These are phyloP conservation scores for Trichonephila inaurata DNA, from an alignment of 1,140 invertebrate species.

Conservation along the genomic window DNA sequence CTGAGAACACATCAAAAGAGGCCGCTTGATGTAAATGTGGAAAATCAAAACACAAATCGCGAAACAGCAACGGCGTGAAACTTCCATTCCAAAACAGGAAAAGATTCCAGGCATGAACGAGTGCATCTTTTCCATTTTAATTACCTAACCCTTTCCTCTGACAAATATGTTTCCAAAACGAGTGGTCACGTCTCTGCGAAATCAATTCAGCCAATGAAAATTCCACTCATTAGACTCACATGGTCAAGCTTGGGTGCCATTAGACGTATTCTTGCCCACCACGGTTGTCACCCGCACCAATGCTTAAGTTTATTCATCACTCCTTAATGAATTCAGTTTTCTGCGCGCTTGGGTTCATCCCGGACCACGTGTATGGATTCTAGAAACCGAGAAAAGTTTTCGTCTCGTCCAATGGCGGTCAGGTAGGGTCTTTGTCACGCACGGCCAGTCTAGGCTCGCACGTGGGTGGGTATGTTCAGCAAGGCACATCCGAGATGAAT, in stretches of 20 bases:
- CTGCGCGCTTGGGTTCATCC: slow-evolving; percentile 38
- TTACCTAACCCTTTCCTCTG: slow-evolving; percentile 41
- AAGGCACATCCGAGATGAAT: not conserved
- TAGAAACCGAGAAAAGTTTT: slow-evolving; percentile 33
- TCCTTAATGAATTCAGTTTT: slow-evolving; percentile 56
- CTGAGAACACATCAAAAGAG: not conserved
- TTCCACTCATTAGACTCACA: slow-evolving; percentile 32
- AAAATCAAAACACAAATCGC: not conserved
- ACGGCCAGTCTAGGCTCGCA: not conserved
- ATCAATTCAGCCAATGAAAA: slow-evolving; percentile 42
- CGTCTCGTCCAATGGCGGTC: slow-evolving; percentile 29
- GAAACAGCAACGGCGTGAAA: not conserved
- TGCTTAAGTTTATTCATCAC: slow-evolving; percentile 46
- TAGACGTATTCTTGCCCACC: slow-evolving; percentile 14
- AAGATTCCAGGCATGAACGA: slow-evolving; percentile 21
- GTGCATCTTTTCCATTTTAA: slow-evolving; percentile 19
- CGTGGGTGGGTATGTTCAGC: slow-evolving; percentile 32
- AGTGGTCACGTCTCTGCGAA: slow-evolving; percentile 14
- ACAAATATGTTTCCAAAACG: slow-evolving; percentile 22
- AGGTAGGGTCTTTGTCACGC: slow-evolving; percentile 10
- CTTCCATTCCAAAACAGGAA: not conserved
- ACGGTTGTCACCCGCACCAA: slow-evolving; percentile 11
- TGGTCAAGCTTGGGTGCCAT: not conserved
- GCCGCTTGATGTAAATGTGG: not conserved
- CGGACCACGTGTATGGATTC: slow-evolving; percentile 51